Evolutionary conservation across 2,797 vertebrate genomes (phyloP), one percentile per base, ranked within the genome.

Genomic region (Borostomias antarcticus): DNA sequence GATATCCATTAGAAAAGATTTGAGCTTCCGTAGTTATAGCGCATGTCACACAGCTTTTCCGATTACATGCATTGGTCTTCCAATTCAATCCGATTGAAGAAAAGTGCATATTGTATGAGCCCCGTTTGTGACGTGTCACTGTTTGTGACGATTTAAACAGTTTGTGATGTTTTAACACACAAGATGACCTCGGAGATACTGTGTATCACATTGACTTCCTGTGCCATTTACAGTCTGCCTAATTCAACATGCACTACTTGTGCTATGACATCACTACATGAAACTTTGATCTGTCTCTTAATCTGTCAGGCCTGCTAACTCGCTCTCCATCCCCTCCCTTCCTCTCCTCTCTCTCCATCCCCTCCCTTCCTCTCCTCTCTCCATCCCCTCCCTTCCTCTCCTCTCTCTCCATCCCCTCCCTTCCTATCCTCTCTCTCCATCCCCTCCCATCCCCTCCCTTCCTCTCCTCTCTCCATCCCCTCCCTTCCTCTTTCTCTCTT

Each of bases 241-340:
- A 85, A 90, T 91, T 86, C 75, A 89, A 15, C 70, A 68, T 66
- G 62, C 65, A 67, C 72, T 76, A 74, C 80, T 56, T 82, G 78
- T 73, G 80, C 77, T 26, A 80, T 89, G 86, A 89, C 85, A 88
- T 89, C 89, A 84, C 86, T 68, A 70, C 86, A 90, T 89, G 81
- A 87, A 89, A 89, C 70, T 86, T 89, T 90, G 85, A 89, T 90
- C 83, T 77, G 77, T 65, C 83, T 83, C 82, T 85, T 85, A 85
- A 88, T 85, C 79, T 75, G 79, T 89, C 87, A 87, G 77, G 78
- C 82, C 76, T 75, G 48, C 77, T 86, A 82, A 85, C 82, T 25
- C 10, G 50, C 43, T 58, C 32, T 11, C 28, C 26, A 45, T 51
- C 47, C 8, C 25, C 10, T 9, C 9, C 51, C 21, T n/a, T 48